A percentile compares a stretch with the other conserved stretches of the same genome.
These are phyloP conservation scores for Pogonocherus hispidulus DNA, from an alignment of 2,888 invertebrate genomes.

Conservation along the genomic window DNA sequence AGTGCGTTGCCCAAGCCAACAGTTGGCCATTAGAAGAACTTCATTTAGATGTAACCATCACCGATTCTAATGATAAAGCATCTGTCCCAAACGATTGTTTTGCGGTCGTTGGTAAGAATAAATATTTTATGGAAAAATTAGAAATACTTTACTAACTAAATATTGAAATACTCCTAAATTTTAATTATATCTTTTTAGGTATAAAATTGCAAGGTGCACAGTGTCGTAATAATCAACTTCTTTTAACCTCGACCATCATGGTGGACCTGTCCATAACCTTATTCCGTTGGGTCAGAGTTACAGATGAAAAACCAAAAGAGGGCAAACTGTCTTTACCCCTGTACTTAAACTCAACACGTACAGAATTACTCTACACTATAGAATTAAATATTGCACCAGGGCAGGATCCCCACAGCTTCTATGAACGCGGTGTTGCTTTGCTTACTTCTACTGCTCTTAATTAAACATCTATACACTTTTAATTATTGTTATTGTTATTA, in stretches of 20 bases:
- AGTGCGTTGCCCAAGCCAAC: conserved; percentile 97
- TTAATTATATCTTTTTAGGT: conserved; percentile 71
- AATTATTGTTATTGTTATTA: neutral
- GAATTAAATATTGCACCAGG: conserved; percentile 92
- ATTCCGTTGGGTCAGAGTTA: conserved; percentile 83
- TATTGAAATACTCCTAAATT: too few species aligned
- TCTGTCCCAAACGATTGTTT: conserved; percentile 67
- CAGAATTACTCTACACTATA: conserved; percentile 94
- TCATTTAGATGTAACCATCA: conserved; percentile 83
- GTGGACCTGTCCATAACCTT: conserved; percentile 92
- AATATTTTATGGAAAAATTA: neutral
- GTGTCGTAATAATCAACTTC: conserved; percentile 90
- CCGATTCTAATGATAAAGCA: conserved; percentile 70
- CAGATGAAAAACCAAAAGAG: conserved; percentile 68
- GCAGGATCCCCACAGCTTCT: conserved; percentile 95
- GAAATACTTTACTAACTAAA: too few species aligned
- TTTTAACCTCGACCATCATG: conserved; percentile 94
- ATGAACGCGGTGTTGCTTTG: conserved; percentile 97
- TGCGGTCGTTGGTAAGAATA: conserved; percentile 68
- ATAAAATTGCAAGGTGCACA: conserved; percentile 97
- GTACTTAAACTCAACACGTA: conserved; percentile 96
- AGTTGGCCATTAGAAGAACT: conserved; percentile 98
- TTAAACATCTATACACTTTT: conserved; percentile 66
- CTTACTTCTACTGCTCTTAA: conserved; percentile 93
- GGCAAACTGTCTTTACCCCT: conserved; percentile 92